These are phyloP conservation scores for Eristalinus sepulchralis DNA, from an alignment of 2,888 invertebrate species.

Conservation along the genomic window DNA sequence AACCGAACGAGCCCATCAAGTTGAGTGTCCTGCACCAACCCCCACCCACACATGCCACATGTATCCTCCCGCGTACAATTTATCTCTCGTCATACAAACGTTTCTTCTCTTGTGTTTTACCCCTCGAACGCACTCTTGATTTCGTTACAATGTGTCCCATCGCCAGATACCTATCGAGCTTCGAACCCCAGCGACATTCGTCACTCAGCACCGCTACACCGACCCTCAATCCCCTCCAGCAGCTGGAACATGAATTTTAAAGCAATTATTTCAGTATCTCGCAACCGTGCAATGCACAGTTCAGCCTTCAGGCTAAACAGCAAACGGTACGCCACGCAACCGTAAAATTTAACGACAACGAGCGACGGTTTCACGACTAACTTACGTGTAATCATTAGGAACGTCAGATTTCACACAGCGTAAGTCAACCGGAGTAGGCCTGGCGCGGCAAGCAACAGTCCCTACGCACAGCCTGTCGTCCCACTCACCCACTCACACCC, in stretches of 20 bases:
- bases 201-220: background rate
- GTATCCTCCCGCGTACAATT: too few species aligned
- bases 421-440: slow-evolving; percentile 22
- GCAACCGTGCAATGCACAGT: slow-evolving; percentile 3
- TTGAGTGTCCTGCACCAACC: too few species aligned
- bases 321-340: slow-evolving; percentile 38
- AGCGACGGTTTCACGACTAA: slow-evolving; percentile 21
- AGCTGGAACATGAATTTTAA: slow-evolving; percentile 49
- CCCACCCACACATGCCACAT: too few species aligned
- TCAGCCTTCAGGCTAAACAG: slow-evolving; percentile 19
- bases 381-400: slow-evolving; percentile 61
- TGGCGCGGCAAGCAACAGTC: slow-evolving; percentile 57
- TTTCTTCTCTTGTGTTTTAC: too few species aligned
- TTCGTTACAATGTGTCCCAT: background rate
- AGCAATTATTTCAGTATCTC: slow-evolving; percentile 55
- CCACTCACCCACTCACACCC: background rate
- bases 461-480: background rate
- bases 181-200: background rate
- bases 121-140: background rate
- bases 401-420: slow-evolving; percentile 64
- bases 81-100: too few species aligned
- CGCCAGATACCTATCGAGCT: background rate
- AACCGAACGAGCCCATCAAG: too few species aligned
- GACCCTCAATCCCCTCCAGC: background rate
- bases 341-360: slow-evolving; percentile 55